These are phyloP conservation scores for Alectoris magna DNA, from an alignment of 2,797 vertebrate species.

Conservation along the genomic window DNA sequence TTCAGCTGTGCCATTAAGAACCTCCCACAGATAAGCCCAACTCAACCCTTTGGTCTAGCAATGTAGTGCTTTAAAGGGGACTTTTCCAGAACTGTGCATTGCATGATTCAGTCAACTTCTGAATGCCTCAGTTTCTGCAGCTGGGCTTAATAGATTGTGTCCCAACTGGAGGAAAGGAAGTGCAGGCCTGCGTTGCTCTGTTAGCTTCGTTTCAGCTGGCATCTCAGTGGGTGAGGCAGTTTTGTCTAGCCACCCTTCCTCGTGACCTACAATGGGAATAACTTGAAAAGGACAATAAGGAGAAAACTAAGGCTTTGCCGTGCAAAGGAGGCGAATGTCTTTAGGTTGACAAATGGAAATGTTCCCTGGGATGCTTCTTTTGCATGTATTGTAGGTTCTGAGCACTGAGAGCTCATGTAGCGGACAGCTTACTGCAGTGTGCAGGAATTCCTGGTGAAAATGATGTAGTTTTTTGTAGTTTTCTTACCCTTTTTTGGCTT, in stretches of 20 bases:
- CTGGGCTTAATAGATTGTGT: neutral
- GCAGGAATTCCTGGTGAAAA: neutral
- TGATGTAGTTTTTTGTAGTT: neutral
- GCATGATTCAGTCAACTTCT: conserved; percentile 17
- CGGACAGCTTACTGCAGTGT: neutral
- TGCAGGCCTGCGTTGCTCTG: neutral
- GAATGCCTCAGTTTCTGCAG: conserved; percentile 13
- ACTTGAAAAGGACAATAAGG: neutral
- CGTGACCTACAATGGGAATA: fast-evolving
- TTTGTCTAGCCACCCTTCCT: neutral
- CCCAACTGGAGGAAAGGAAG: neutral
- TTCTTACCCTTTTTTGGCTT: neutral
- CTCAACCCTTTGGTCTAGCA: neutral
- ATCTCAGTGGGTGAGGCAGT: neutral
- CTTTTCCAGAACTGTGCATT: conserved; percentile 6
- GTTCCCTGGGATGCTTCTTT: neutral
- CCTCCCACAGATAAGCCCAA: neutral
- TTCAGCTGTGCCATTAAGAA: neutral
- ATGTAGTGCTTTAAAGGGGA: conserved; percentile 7
- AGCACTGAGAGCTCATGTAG: neutral
- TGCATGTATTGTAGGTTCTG: neutral
- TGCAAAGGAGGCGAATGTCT: fast-evolving
- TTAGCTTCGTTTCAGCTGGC: neutral
- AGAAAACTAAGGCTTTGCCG: neutral
- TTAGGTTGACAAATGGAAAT: neutral